phyloP scores from a whole-genome alignment of 2,888 invertebrate species.

The Rhyacophila evoluta region DNA sequence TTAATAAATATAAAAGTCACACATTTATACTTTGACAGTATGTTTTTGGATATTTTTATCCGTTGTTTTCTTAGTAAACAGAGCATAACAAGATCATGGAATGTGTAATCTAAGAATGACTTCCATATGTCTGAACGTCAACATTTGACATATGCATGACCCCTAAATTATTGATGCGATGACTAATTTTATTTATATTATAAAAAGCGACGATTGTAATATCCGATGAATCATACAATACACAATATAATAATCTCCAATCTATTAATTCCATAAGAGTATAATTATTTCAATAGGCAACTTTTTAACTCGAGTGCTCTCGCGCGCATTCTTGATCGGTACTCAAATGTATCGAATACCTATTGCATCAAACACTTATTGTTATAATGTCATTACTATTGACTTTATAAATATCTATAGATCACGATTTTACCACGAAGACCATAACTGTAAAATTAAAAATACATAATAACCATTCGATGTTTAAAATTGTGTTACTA shows the following conservation, averaged over 20 bases:
- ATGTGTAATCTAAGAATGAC: background rate
- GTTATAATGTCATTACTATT: too few species aligned
- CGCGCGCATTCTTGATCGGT: background rate
- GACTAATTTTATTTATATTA: background rate
- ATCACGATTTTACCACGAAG: too few species aligned
- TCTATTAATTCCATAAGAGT: background rate
- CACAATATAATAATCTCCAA: background rate
- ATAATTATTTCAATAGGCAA: background rate
- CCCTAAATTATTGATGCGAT: background rate
- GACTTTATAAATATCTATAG: too few species aligned
- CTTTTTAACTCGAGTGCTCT: background rate
- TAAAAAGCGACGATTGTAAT: background rate
- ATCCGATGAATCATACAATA: background rate
- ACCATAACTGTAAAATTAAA: too few species aligned
- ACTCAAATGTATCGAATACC: too few species aligned
- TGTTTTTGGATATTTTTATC: too few species aligned
- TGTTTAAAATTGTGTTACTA: too few species aligned
- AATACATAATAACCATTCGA: too few species aligned
- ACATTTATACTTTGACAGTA: too few species aligned
- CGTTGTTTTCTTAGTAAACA: background rate
- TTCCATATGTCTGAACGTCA: background rate
- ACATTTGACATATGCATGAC: conserved; percentile 3
- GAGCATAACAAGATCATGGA: background rate
- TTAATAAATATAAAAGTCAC: too few species aligned
- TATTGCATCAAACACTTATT: background rate